phyloP scores from a whole-genome alignment of 2,797 vertebrate species.

The Mus caroli region DNA sequence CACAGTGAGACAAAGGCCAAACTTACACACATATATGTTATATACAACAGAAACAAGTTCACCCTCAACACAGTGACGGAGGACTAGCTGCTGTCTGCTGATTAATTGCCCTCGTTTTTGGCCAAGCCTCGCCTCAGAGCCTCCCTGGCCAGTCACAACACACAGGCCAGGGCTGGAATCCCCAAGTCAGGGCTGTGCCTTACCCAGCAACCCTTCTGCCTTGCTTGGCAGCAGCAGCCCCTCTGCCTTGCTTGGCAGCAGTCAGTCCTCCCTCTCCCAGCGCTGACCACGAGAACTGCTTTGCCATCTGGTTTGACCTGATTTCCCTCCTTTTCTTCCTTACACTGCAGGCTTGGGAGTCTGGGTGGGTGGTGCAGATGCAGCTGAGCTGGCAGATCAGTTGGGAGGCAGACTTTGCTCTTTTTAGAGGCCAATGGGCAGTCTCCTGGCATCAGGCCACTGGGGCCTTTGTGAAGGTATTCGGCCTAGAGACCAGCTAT shows the following conservation, averaged over 20 bases:
- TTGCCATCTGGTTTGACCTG: slow-evolving; percentile 67
- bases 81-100: not conserved
- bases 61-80: too few species aligned
- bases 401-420: slow-evolving; percentile 25
- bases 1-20: not conserved
- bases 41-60: not conserved
- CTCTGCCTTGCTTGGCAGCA: not conserved
- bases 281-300: slow-evolving; percentile 10
- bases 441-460: not conserved
- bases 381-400: not conserved
- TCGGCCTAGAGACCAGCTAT: not conserved
- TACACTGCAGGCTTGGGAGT: not conserved
- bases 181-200: not conserved
- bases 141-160: not conserved
- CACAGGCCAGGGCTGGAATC: not conserved
- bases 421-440: slow-evolving; percentile 26
- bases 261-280: not conserved
- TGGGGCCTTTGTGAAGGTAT: slow-evolving; percentile 7
- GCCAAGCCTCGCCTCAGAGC: not conserved
- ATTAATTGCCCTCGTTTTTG: not conserved
- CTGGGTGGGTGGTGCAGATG: not conserved
- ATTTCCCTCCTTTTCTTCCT: slow-evolving; percentile 29
- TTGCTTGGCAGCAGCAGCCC: not conserved
- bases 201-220: not conserved
- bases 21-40: not conserved